phyloP scores from a whole-genome alignment of 2,888 invertebrate genomes.

The Halictus ligatus region DNA sequence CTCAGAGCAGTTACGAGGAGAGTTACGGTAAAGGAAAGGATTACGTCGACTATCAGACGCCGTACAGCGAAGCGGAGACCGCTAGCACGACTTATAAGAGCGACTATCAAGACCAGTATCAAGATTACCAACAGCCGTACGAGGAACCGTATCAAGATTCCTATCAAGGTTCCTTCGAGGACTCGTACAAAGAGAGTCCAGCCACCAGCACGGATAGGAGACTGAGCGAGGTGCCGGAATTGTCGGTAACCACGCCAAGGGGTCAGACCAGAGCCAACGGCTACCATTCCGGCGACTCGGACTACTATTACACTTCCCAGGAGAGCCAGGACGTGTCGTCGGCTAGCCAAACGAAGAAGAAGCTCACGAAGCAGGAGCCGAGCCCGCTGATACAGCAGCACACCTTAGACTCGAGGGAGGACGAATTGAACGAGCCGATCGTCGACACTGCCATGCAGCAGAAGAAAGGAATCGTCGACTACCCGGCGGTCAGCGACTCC shows the following conservation, averaged over 20 bases:
- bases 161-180: constrained; percentile 77
- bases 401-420: constrained; percentile 86
- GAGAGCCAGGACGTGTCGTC: constrained; percentile 77
- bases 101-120: constrained; percentile 73
- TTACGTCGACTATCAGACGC: constrained; percentile 74
- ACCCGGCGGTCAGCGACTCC: constrained; percentile 77
- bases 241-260: constrained; percentile 80
- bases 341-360: constrained; percentile 74
- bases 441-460: constrained; percentile 85
- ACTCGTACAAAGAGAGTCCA: constrained; percentile 73
- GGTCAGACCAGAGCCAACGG: constrained; percentile 80
- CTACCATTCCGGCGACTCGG: constrained; percentile 77
- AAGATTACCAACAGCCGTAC: constrained; percentile 71
- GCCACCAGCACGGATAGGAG: constrained; percentile 69
- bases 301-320: constrained; percentile 76
- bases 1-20: constrained; percentile 74
- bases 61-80: constrained; percentile 76
- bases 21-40: constrained; percentile 73
- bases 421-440: constrained; percentile 86
- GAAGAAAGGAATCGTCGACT: constrained; percentile 77
- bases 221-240: constrained; percentile 78
- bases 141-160: constrained; percentile 76
- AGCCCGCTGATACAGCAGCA: constrained; percentile 84
- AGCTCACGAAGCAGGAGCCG: constrained; percentile 78
- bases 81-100: constrained; percentile 68